Base-by-base conservation (phyloP, 2,113 vertebrate species). In the Elgaria multicarinata region DNA sequence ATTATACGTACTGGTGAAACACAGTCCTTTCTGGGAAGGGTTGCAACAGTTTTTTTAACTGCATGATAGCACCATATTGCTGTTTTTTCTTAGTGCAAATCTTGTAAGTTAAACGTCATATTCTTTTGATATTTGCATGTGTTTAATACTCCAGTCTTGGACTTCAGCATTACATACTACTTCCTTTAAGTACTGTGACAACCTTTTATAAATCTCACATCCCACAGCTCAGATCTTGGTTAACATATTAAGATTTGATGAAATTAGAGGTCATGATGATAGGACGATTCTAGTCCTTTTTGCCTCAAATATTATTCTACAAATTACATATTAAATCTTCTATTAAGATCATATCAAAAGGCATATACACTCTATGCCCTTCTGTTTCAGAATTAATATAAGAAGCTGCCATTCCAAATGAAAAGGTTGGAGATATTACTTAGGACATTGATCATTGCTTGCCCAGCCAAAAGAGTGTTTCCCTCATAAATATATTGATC, bases 31-130 rank as follows among this genome's bases (percentile, higher is more conserved):
- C 79, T 84, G 1, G 82, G 84, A 91, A 94, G 91, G 92, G 83
- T 92, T 85, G 92, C 92, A 93, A 89, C 94, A 95, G 94, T 95
- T 96, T 93, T 83, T 91, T 94, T 85, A 0, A 3, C 83, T 92
- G n/a, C 81, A 88, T 72, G 12, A 85, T 66, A 93, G 83, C 42
- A 36, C 36, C 82, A 42, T 79, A 83, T 87, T 79, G 42, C 75
- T 69, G 8, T 5, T 86, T 36, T 24, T 33, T 4, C 31, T 22
- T 58, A 4, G 2, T 13, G 33, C 33, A 39, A 28, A 82, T 82
- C n/a, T 6, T 90, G 24, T 1, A 42, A 76, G 7, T n/a, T 77
- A 76, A 66, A 77, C 28, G 46, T 64, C 22, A 36, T 28, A 66
- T 20, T 66, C 7, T 83, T 46, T 76, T 76, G 36, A 50, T 76